Conservation (phyloP, 2,113 vertebrate genomes). For the Macrotis lagotis region DNA sequence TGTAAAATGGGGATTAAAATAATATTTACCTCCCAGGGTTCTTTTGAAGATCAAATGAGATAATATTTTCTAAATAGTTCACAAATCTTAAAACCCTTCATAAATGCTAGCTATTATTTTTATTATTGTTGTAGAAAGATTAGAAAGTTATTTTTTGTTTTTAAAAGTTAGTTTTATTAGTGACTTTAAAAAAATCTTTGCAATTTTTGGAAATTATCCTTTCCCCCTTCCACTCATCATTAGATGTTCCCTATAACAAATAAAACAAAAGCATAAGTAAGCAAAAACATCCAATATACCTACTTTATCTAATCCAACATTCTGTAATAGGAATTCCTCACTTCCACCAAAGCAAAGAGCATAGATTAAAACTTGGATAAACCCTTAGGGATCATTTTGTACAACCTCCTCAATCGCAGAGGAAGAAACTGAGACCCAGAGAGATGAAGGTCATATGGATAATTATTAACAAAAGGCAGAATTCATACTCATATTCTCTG, state of each 20-base stretch:
- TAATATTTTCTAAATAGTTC: background rate
- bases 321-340: background rate
- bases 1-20: background rate
- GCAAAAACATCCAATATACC: background rate
- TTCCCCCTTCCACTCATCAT: background rate
- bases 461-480: background rate
- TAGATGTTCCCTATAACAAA: background rate
- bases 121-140: background rate
- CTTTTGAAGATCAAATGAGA: background rate
- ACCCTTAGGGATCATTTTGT: background rate
- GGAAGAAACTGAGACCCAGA: background rate
- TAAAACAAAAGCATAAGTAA: background rate
- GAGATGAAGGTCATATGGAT: background rate
- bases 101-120: background rate
- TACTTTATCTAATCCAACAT: background rate
- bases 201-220: background rate
- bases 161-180: background rate
- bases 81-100: background rate
- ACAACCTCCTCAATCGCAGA: background rate
- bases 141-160: background rate
- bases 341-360: background rate
- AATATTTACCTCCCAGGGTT: background rate
- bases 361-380: background rate
- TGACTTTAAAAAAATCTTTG: background rate
- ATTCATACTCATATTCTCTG: background rate